phyloP scores from a whole-genome alignment of 2,888 invertebrate species.

The Antheraea assamensis region DNA sequence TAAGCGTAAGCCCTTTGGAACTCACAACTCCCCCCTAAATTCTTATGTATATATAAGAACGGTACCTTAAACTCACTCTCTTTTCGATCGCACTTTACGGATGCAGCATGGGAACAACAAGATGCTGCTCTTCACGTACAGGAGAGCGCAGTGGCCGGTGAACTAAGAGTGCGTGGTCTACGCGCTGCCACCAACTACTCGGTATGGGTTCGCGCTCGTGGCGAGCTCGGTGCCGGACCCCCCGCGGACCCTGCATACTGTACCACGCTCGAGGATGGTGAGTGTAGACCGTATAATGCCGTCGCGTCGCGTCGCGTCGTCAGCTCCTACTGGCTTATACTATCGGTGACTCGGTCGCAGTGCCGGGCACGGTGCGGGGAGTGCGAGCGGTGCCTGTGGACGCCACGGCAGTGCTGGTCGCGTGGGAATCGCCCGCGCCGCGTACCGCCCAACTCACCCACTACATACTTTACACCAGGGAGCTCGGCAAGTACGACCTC shows the following conservation, averaged over 20 bases:
- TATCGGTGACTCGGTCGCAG: slow-evolving; percentile 59
- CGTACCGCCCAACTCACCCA: slow-evolving; percentile 88
- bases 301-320: background rate
- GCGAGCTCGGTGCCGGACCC: slow-evolving; percentile 33
- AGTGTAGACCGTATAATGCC: slow-evolving; percentile 32
- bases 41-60: background rate
- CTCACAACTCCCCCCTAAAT: too few relatives aligned
- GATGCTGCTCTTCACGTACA: slow-evolving; percentile 34
- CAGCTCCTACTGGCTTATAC: background rate
- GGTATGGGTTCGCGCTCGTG: slow-evolving; percentile 86
- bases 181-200: slow-evolving; percentile 92
- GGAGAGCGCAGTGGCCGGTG: slow-evolving; percentile 41
- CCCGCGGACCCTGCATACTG: slow-evolving; percentile 88
- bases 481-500: slow-evolving; percentile 82
- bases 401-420: slow-evolving; percentile 88
- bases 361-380: slow-evolving; percentile 88
- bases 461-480: slow-evolving; percentile 89
- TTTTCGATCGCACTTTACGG: background rate
- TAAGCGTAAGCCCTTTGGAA: slow-evolving; percentile 34
- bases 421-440: slow-evolving; percentile 89
- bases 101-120: slow-evolving; percentile 13
- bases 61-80: background rate
- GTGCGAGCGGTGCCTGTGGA: slow-evolving; percentile 90
- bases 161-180: slow-evolving; percentile 85
- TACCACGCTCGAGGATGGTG: slow-evolving; percentile 90